Conservation (phyloP, 1,140 invertebrate genomes). For the Amyelois transitella region DNA sequence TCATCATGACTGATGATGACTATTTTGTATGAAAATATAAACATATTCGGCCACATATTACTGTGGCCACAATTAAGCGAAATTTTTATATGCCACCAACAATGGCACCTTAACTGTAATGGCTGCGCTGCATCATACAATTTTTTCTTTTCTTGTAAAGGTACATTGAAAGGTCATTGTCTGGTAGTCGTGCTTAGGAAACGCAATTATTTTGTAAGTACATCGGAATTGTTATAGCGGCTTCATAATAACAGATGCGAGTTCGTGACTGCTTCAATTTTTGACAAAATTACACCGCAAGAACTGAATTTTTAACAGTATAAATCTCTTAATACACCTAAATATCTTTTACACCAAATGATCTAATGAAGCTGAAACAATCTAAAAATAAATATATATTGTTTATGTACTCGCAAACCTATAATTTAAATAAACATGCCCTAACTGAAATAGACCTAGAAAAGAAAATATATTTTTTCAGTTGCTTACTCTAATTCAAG, state of each 20-base stretch:
- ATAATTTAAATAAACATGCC: too few species aligned
- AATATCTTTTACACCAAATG: too few species aligned
- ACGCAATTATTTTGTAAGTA: conserved; percentile 69
- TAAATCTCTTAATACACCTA: too few species aligned
- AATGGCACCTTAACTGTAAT: neutral
- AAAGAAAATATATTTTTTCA: too few species aligned
- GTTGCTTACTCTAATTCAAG: too few species aligned
- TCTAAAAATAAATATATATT: too few species aligned
- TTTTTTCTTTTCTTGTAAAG: conserved; percentile 1
- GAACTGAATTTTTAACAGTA: too few species aligned
- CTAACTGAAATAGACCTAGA: too few species aligned
- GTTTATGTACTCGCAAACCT: too few species aligned
- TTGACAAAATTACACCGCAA: too few species aligned
- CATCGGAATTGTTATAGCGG: conserved; percentile 62
- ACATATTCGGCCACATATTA: neutral
- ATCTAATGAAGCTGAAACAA: too few species aligned
- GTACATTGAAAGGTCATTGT: conserved; percentile 58
- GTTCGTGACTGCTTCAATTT: conserved; percentile 39
- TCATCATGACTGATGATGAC: too few species aligned
- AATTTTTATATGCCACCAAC: neutral
- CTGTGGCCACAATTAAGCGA: neutral
- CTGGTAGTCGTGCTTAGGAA: conserved; percentile 63
- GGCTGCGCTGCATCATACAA: neutral
- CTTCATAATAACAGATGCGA: conserved; percentile 57
- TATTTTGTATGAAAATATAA: neutral